A percentile compares a stretch with the other conserved stretches of the same genome.
phyloP scores from a whole-genome alignment of 2,888 invertebrate genomes.

The Rhaphigaster nebulosa region DNA sequence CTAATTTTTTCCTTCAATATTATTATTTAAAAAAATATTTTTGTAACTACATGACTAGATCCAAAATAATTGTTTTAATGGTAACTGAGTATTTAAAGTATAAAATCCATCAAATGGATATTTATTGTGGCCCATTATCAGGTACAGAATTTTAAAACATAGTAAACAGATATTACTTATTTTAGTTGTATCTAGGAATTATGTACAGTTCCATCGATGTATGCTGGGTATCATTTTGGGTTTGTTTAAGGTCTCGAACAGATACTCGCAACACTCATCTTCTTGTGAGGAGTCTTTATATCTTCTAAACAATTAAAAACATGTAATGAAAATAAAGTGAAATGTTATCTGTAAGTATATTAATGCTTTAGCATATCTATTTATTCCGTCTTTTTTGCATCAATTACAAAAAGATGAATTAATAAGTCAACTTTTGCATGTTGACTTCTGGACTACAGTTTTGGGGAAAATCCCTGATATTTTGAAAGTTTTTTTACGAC shows the following conservation, averaged over 20 bases:
- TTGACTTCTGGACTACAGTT: too few relatives aligned
- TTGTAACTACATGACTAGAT: conserved; percentile 11
- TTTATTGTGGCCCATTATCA: neutral
- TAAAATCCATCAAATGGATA: neutral
- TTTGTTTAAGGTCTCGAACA: neutral
- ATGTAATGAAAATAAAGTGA: too few relatives aligned
- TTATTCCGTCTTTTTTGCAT: too few relatives aligned
- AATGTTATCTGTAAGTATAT: too few relatives aligned
- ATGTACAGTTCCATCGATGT: neutral
- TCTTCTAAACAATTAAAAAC: neutral
- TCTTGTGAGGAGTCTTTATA: conserved; percentile 7
- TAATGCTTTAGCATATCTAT: neutral
- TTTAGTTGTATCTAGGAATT: neutral
- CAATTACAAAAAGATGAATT: too few relatives aligned
- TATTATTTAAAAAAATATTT: neutral
- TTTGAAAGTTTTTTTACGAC: too few relatives aligned
- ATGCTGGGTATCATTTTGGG: neutral
- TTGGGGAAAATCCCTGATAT: too few relatives aligned
- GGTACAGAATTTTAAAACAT: conserved; percentile 11
- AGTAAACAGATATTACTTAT: neutral
- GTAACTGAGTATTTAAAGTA: too few relatives aligned
- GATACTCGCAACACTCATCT: conserved; percentile 37
- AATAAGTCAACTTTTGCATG: too few relatives aligned
- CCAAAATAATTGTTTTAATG: neutral
- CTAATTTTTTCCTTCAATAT: neutral